A percentile compares a stretch with the other conserved stretches of the same genome.
Evolutionary conservation across 2,888 invertebrate genomes (phyloP).

Genomic region (Ormyrus labotus): DNA sequence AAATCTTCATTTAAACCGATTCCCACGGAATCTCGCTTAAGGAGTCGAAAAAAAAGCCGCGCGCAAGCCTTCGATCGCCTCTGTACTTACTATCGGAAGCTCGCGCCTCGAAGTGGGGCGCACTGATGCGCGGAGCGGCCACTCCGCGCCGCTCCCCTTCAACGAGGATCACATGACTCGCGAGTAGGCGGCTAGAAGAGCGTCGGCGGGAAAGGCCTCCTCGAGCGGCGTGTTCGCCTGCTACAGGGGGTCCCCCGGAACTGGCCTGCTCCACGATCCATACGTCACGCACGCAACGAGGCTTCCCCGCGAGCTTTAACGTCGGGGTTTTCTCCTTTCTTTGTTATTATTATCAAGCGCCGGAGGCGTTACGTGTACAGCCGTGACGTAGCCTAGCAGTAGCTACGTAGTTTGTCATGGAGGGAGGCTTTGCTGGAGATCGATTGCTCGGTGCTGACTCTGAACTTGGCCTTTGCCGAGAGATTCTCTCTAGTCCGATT

Average conservation of each 20-base stretch:
- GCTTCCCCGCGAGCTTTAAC: too few species aligned
- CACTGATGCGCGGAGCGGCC: constrained; percentile 75
- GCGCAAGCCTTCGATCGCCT: background rate
- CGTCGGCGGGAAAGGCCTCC: constrained; percentile 11
- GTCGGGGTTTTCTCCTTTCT: too few species aligned
- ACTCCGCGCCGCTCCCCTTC: constrained; percentile 76
- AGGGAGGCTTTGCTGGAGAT: background rate
- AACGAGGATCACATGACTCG: constrained; percentile 68
- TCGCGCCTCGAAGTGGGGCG: constrained; percentile 68
- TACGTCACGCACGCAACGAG: too few species aligned
- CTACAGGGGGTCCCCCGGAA: constrained; percentile 71
- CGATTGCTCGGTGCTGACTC: background rate
- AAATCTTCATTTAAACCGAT: background rate
- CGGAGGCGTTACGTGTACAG: too few species aligned
- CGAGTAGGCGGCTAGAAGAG: constrained; percentile 57
- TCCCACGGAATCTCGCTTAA: background rate
- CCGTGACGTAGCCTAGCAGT: too few species aligned
- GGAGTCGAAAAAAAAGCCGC: background rate
- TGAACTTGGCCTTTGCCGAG: constrained; percentile 24
- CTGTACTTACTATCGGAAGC: background rate
- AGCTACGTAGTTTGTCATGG: too few species aligned
- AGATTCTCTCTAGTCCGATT: too few species aligned
- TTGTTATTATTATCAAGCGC: too few species aligned
- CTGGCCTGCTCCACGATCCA: constrained; percentile 72
- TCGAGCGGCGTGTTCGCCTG: constrained; percentile 60